Evolutionary conservation across 2,113 vertebrate genomes (phyloP), one percentile per base, ranked within the genome.

Genomic region (Oncorhynchus mykiss): DNA sequence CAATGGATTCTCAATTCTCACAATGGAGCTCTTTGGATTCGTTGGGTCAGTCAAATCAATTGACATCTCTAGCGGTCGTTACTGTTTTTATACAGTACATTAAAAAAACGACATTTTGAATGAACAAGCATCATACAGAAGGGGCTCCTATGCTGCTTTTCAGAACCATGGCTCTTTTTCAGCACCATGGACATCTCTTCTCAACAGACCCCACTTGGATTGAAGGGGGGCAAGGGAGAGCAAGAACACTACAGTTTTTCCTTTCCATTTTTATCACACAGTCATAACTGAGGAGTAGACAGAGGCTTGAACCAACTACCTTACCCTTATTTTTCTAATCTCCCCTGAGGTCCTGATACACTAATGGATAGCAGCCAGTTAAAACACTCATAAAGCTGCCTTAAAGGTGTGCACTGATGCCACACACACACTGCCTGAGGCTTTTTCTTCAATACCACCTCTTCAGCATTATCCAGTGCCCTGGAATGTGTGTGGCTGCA

Each of bases 101-200:
- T 9, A 8, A 39, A 39, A 13, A 13, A 51, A 13, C 4, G 1
- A 51, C 12, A 16, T 5, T 64, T 16, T 66, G 25, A 14, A 27
- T 12, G 24, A 66, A 13, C 13, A 27, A 25, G 65, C 27, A 45
- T 3, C 11, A n/a, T 13, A 4, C 22, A 24, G 59, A 71, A 29
- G 16, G 20, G 9, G 18, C 27, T 12, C 18, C 54, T 34, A 9
- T 71, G 34, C 7, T 77, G 57, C 65, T 34, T 74, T 59, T 29
- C 62, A 22, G 20, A 27, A 54, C 72, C 80, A 54, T 66, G 75
- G 27, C 45, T 51, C 13, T 51, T 51, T 51, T 51, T 16, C 59
- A 20, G 16, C 39, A 62, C 67, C 80, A 68, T 9, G 86, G 88
- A 85, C 80, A 88, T 85, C 70, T 67, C 34, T 39, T 9, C 24